phyloP scores from a whole-genome alignment of 1,140 invertebrate species.

The Leptinotarsa lineolata region DNA sequence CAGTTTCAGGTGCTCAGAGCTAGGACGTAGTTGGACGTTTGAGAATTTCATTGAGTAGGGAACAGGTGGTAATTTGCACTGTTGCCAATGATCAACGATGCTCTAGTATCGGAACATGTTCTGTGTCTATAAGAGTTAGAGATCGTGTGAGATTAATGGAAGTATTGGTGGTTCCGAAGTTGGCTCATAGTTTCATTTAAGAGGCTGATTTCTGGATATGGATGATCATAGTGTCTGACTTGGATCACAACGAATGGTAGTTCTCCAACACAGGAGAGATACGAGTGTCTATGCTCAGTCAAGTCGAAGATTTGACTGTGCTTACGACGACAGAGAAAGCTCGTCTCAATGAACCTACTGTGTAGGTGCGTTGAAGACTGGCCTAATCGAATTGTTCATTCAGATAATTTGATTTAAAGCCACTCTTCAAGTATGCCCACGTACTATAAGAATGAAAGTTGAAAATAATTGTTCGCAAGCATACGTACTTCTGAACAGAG shows the following conservation, averaged over 20 bases:
- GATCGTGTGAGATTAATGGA: not conserved
- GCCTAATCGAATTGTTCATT: no score
- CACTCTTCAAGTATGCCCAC: no score
- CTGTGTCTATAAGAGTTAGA: not conserved
- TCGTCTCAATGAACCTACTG: not conserved
- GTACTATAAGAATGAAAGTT: no score
- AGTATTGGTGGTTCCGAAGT: not conserved
- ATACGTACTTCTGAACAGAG: no score
- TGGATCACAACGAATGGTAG: conserved; percentile 19
- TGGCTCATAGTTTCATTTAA: no score
- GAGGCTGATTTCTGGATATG: conserved; percentile 16
- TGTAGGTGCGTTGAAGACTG: no score
- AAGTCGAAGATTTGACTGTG: not conserved
- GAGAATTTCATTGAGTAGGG: not conserved
- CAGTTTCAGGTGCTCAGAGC: no score
- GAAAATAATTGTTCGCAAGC: no score
- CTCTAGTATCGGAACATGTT: not conserved
- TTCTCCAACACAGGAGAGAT: conserved; percentile 3
- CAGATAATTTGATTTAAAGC: no score
- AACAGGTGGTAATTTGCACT: not conserved
- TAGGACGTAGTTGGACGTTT: not conserved
- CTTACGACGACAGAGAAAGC: not conserved
- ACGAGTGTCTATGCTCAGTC: no score
- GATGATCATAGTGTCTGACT: conserved; percentile 31
- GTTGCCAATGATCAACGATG: not conserved